phyloP scores from a whole-genome alignment of 2,888 invertebrate species.

The Mythimna ferrago region DNA sequence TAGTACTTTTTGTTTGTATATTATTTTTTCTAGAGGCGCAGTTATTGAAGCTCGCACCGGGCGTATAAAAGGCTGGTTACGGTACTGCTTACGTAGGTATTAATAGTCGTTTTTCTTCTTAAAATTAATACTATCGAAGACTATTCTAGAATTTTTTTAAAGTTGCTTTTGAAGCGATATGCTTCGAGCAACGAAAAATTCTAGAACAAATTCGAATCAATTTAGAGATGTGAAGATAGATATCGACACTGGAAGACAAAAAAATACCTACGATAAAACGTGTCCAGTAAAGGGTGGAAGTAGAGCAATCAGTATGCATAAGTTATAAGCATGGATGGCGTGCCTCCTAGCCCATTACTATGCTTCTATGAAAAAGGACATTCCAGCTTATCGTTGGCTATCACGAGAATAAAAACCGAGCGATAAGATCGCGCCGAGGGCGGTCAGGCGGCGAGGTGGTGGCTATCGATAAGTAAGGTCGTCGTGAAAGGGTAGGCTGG shows the following conservation, averaged over 20 bases:
- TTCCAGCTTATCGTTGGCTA: slow-evolving; percentile 89
- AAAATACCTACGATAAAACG: slow-evolving; percentile 63
- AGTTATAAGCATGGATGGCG: slow-evolving; percentile 87
- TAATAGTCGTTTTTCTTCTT: background rate
- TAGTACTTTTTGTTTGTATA: too few species aligned
- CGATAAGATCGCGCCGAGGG: slow-evolving; percentile 85
- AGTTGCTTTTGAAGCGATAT: background rate
- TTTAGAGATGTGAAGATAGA: slow-evolving; percentile 63
- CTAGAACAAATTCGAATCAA: slow-evolving; percentile 39
- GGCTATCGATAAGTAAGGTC: slow-evolving; percentile 54
- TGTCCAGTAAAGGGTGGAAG: slow-evolving; percentile 86
- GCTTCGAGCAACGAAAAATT: background rate
- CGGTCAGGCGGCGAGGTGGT: slow-evolving; percentile 25
- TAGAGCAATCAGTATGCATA: slow-evolving; percentile 88
- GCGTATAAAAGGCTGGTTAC: too few species aligned
- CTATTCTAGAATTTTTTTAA: background rate
- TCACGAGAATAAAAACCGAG: slow-evolving; percentile 89
- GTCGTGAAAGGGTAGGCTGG: slow-evolving; percentile 11
- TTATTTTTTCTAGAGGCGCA: too few species aligned
- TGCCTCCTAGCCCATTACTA: slow-evolving; percentile 87
- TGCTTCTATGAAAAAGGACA: slow-evolving; percentile 90
- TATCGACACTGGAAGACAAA: slow-evolving; percentile 65
- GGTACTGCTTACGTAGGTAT: background rate
- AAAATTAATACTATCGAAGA: background rate
- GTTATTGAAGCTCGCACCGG: too few species aligned